phyloP scores from a whole-genome alignment of 2,797 vertebrate genomes.

The Lacerta bilineata region DNA sequence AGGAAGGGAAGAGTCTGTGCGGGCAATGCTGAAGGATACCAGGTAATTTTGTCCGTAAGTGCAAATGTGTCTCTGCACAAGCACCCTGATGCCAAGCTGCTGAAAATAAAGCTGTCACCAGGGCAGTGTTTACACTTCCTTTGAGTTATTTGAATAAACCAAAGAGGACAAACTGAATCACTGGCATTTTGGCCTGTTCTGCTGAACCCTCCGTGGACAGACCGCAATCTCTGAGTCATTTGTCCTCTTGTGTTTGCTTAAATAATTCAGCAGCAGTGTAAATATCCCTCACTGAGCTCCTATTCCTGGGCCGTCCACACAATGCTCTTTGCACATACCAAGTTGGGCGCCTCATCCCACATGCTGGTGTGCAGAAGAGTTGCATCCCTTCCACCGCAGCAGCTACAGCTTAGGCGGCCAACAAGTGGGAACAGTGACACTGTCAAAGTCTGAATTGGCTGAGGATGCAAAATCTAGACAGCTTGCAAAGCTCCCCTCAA shows the following conservation, averaged over 20 bases:
- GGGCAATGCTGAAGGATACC: neutral
- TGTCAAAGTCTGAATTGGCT: no score
- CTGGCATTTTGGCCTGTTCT: constrained; percentile 4
- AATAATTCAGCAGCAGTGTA: constrained; percentile 41
- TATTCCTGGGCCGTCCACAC: neutral
- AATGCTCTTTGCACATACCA: neutral
- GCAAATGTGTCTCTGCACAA: neutral
- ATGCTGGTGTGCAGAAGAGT: neutral
- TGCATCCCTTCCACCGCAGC: neutral
- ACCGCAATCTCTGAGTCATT: constrained; percentile 10
- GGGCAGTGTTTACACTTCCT: constrained; percentile 12
- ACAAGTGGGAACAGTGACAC: no score
- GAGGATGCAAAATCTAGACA: no score
- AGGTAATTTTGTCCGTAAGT: neutral
- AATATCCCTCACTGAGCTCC: constrained; percentile 6
- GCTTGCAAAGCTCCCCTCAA: no score
- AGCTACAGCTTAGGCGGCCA: no score
- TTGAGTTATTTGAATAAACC: constrained; percentile 26
- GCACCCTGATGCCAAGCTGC: neutral
- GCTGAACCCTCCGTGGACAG: constrained; percentile 3
- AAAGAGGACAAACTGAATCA: constrained; percentile 6
- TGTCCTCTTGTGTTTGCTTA: constrained; percentile 46
- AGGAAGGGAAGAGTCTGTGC: neutral
- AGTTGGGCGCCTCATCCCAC: neutral
- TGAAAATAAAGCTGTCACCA: constrained; percentile 27